Evolutionary conservation across 2,113 vertebrate genomes (phyloP).

Genomic region (Alectura lathami): DNA sequence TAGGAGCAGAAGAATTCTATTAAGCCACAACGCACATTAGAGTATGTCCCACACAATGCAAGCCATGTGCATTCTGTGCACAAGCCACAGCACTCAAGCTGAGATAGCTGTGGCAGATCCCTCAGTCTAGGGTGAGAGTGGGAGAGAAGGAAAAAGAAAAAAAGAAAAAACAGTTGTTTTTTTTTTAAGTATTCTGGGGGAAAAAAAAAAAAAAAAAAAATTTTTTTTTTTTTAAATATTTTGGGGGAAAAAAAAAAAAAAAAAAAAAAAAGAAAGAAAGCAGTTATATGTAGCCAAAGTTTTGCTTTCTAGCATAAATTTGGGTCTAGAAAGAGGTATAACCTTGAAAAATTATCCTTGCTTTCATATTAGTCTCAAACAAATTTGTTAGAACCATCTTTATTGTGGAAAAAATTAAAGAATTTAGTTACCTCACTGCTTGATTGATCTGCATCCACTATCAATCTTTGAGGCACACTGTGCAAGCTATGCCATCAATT

Average conservation of each 20-base stretch:
- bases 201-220: background rate
- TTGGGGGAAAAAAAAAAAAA: background rate
- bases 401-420: background rate
- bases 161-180: rapidly evolving
- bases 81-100: background rate
- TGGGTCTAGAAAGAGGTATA: background rate
- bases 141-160: background rate
- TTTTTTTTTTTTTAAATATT: background rate
- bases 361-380: background rate
- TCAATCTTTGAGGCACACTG: background rate
- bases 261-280: background rate
- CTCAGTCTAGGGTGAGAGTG: background rate
- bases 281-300: background rate
- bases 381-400: background rate
- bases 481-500: background rate
- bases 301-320: background rate
- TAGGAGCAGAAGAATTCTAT: slow-evolving; percentile 50
- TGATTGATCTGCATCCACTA: background rate
- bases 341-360: background rate
- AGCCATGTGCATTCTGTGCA: slow-evolving; percentile 4
- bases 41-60: background rate
- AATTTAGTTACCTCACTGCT: background rate
- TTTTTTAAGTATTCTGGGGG: background rate
- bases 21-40: slow-evolving; percentile 19
- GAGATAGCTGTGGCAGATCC: background rate